Evolutionary conservation across 1,140 invertebrate species (phyloP).

Genomic region (Drosophila sproati): DNA sequence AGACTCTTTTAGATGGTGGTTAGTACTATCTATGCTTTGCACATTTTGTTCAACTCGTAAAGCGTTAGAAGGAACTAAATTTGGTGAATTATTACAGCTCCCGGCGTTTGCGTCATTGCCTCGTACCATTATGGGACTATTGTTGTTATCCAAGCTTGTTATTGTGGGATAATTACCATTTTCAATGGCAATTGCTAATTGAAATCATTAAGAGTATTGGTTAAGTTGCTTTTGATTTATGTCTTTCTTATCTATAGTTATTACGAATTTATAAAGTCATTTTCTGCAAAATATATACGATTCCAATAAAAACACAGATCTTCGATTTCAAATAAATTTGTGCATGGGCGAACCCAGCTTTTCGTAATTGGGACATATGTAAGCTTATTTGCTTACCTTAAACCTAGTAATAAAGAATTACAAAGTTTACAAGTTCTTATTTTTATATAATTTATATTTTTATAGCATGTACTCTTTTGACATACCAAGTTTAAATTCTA

Average conservation of each 20-base stretch:
- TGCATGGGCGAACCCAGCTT: too few species aligned
- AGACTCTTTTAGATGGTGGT: slow-evolving; percentile 37
- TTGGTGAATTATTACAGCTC: slow-evolving; percentile 23
- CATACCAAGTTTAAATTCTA: not conserved
- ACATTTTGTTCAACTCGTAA: slow-evolving; percentile 5
- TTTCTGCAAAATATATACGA: not conserved
- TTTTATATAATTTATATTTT: too few species aligned
- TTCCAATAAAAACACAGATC: too few species aligned
- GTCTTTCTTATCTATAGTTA: not conserved
- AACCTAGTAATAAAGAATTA: too few species aligned
- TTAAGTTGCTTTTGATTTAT: slow-evolving; percentile 16
- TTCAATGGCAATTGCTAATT: slow-evolving; percentile 68
- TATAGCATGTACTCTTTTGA: too few species aligned
- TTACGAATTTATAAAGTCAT: not conserved
- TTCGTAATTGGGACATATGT: too few species aligned
- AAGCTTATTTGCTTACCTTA: too few species aligned
- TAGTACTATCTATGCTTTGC: not conserved
- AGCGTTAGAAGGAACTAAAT: slow-evolving; percentile 6
- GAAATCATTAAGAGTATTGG: slow-evolving; percentile 7
- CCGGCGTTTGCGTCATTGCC: slow-evolving; percentile 13
- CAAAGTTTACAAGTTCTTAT: too few species aligned
- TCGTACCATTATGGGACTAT: slow-evolving; percentile 12
- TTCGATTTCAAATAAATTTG: too few species aligned
- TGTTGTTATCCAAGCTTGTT: slow-evolving; percentile 60
- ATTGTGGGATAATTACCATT: slow-evolving; percentile 69